Conservation (phyloP, 2,113 vertebrate species). For the Silurus meridionalis region DNA sequence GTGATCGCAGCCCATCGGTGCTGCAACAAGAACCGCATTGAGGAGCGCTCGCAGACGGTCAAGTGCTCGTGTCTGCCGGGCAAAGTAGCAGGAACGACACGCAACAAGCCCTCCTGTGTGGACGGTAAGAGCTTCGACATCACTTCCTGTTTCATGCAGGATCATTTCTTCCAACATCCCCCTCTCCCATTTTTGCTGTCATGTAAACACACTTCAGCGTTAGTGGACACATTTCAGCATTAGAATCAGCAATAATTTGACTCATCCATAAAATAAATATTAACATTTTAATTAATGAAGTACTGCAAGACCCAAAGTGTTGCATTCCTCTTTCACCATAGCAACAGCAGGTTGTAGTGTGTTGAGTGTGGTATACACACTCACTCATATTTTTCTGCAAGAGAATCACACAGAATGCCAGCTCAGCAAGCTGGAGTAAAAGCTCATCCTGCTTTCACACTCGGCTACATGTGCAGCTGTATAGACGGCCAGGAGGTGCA, state of each 20-base stretch:
- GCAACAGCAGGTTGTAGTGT: not conserved
- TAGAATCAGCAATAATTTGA: no score
- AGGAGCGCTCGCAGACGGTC: slow-evolving; percentile 97
- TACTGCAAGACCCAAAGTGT: not conserved
- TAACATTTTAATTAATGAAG: no score
- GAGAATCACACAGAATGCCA: not conserved
- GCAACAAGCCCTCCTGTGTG: slow-evolving; percentile 97
- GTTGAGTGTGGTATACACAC: no score
- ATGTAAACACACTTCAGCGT: no score
- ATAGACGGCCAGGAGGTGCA: not conserved
- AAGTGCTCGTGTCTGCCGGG: slow-evolving; percentile 99
- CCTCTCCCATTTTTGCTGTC: no score
- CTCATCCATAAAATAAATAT: no score
- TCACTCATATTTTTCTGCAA: not conserved
- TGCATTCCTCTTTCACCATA: not conserved
- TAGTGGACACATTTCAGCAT: no score
- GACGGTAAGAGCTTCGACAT: slow-evolving; percentile 81
- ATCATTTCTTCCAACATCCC: no score
- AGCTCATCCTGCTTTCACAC: not conserved
- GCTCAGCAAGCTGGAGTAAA: not conserved
- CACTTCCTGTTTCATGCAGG: slow-evolving; percentile 21
- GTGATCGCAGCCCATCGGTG: slow-evolving; percentile 98
- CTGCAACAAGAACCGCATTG: slow-evolving; percentile 99
- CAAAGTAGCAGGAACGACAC: slow-evolving; percentile 97
- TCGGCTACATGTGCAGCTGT: not conserved